These are phyloP conservation scores for Ciona savignyi DNA, from an alignment of 23 tunicate species.

Conservation along the genomic window DNA sequence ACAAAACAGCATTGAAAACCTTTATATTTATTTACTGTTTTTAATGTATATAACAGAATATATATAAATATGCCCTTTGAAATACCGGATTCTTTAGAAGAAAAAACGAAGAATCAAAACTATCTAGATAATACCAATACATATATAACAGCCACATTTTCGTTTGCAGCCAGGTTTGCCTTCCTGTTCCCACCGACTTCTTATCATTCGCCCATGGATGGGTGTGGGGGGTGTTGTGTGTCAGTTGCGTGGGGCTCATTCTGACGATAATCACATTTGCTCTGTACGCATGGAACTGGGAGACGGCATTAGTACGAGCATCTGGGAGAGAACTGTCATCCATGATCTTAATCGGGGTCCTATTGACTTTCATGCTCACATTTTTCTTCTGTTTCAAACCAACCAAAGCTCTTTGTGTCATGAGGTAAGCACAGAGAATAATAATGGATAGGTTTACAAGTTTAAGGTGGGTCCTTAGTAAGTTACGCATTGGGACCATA, in stretches of 20 bases:
- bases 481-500: too few species aligned
- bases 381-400: conserved; percentile 42
- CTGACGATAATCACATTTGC: conserved; percentile 12
- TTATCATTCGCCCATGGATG: conserved; percentile 27
- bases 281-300: conserved; percentile 21
- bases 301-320: conserved; percentile 51
- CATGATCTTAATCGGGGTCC: conserved; percentile 22
- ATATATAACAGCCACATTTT: too few species aligned
- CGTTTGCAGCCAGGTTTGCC: conserved; percentile 7
- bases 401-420: conserved; percentile 10
- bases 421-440: conserved; percentile 36
- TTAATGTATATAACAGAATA: too few species aligned
- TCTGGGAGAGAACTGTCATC: conserved; percentile 51
- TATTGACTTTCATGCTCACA: conserved; percentile 25
- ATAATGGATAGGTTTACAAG: too few species aligned
- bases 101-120: too few species aligned
- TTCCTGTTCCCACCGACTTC: conserved; percentile 3
- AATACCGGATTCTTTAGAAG: too few species aligned
- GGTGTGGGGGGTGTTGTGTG: conserved; percentile 35
- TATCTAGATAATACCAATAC: too few species aligned
- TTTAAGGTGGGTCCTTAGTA: too few species aligned
- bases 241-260: conserved; percentile 24
- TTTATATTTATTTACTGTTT: too few species aligned
- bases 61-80: too few species aligned
- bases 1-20: too few species aligned